Evolutionary conservation across 2,888 invertebrate species (phyloP), one percentile per base, ranked within the genome.

Genomic region (Trichogramma evanescens): DNA sequence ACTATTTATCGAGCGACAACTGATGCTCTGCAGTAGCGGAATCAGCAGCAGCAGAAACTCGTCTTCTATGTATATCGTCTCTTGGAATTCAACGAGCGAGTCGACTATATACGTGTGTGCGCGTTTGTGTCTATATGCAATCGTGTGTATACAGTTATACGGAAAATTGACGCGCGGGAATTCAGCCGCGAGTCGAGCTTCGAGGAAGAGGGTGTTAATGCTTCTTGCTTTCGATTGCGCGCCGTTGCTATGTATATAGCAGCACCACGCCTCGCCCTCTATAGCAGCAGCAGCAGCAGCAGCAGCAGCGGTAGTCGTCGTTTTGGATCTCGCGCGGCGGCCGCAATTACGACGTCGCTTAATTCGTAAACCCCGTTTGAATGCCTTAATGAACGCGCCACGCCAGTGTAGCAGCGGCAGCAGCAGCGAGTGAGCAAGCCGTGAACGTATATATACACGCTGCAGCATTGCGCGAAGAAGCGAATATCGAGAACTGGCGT

Each of bases 311-410:
- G 55, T 60, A 59, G 63, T 64, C 64, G 62, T 61, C 67, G 65
- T 67, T 67, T 66, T 66, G 65, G 66, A 66, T 67, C 26, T 62
- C 62, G 48, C 48, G 64, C 58, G 63, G 62, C 58, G 26, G 26
- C 66, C 67, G 68, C 66, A 68, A 70, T 71, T 69, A 68, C 67
- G 66, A 53, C 60, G 63, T 62, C 66, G 66, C 62, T 67, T 67
- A 69, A 71, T 69, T 70, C 69, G 67, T 68, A 69, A 69, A 67
- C 70, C 26, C 26, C 64, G 66, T 67, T 68, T 66, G 70, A 67
- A 68, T 67, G 67, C 65, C 65, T 69, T 68, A 67, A 67, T 66
- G 67, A 68, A 66, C 66, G 67, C 64, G 61, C 61, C 45, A 62
- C 59, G 64, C 64, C 54, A 59, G 59, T 65, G 63, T 56, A 65